Conservation (phyloP, 1,140 invertebrate genomes). For the Neotoxoptera formosana region DNA sequence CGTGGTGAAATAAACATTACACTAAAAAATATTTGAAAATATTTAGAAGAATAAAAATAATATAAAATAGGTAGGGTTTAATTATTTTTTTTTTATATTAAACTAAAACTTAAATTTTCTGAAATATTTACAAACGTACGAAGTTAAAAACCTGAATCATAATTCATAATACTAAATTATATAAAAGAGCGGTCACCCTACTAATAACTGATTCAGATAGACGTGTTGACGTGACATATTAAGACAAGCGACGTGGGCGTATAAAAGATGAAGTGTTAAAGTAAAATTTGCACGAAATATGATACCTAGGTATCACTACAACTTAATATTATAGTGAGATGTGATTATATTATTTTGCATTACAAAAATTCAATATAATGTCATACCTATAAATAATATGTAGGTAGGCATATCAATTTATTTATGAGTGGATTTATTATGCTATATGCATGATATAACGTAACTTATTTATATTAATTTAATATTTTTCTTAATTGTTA, state of each 20-base stretch:
- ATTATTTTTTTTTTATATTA: not conserved
- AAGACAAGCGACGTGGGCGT: not conserved
- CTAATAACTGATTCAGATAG: constrained; percentile 10
- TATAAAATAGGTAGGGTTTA: not conserved
- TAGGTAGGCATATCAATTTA: not conserved
- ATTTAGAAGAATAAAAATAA: not conserved
- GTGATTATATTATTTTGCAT: constrained; percentile 6
- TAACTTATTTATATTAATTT: no score
- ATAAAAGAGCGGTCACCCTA: not conserved
- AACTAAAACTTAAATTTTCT: not conserved
- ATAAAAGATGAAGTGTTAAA: constrained; percentile 8
- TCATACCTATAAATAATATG: not conserved
- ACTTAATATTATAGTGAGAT: not conserved
- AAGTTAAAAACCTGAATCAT: not conserved
- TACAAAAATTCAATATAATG: not conserved
- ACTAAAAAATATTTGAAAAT: not conserved
- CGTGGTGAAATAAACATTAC: not conserved
- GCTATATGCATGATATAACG: not conserved
- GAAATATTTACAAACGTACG: not conserved
- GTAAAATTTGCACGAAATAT: not conserved
- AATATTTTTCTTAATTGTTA: not conserved
- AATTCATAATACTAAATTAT: not conserved
- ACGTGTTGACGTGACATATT: not conserved
- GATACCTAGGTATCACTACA: constrained; percentile 14
- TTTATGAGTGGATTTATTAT: not conserved